Percentiles rank a stretch among this genome's conserved stretches.
phyloP scores from a whole-genome alignment of 2,888 invertebrate species.

The Apodemia mormo region DNA sequence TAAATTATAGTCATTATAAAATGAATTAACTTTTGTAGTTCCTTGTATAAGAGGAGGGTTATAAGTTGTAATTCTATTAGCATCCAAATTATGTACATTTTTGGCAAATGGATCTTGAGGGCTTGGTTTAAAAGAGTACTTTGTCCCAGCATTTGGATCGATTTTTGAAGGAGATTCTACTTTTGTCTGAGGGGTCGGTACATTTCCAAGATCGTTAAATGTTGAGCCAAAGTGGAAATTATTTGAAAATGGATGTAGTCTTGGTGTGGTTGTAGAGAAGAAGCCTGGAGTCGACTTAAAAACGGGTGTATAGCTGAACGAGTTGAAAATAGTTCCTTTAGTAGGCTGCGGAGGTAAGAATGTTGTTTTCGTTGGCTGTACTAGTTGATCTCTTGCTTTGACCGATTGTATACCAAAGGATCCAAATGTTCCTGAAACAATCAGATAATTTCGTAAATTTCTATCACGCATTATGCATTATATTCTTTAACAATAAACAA shows the following conservation, averaged over 20 bases:
- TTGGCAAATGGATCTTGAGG: slow-evolving; percentile 72
- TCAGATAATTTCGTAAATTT: background rate
- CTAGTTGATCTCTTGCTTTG: slow-evolving; percentile 75
- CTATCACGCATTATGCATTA: too few relatives aligned
- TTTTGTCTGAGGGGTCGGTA: slow-evolving; percentile 74
- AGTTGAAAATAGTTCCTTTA: slow-evolving; percentile 67
- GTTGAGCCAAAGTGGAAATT: slow-evolving; percentile 62
- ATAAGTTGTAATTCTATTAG: slow-evolving; percentile 66
- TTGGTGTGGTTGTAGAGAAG: slow-evolving; percentile 59
- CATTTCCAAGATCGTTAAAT: slow-evolving; percentile 63
- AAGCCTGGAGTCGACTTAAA: slow-evolving; percentile 60
- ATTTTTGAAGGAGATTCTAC: slow-evolving; percentile 58
- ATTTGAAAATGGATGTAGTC: slow-evolving; percentile 58
- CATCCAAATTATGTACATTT: slow-evolving; percentile 51
- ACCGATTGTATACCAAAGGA: slow-evolving; percentile 81
- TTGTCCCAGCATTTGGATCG: slow-evolving; percentile 61
- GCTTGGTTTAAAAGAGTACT: slow-evolving; percentile 68
- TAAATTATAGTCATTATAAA: slow-evolving; percentile 48
- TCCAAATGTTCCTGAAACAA: slow-evolving; percentile 79
- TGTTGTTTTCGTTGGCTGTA: slow-evolving; percentile 63
- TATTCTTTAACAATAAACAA: too few relatives aligned
- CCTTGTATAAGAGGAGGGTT: slow-evolving; percentile 59
- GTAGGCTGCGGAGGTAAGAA: slow-evolving; percentile 66
- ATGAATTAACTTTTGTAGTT: slow-evolving; percentile 55
- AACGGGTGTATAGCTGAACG: slow-evolving; percentile 64